Percentiles rank a stretch among this genome's conserved stretches.
phyloP scores from a whole-genome alignment of 2,113 vertebrate genomes.

The Todiramphus chloris region DNA sequence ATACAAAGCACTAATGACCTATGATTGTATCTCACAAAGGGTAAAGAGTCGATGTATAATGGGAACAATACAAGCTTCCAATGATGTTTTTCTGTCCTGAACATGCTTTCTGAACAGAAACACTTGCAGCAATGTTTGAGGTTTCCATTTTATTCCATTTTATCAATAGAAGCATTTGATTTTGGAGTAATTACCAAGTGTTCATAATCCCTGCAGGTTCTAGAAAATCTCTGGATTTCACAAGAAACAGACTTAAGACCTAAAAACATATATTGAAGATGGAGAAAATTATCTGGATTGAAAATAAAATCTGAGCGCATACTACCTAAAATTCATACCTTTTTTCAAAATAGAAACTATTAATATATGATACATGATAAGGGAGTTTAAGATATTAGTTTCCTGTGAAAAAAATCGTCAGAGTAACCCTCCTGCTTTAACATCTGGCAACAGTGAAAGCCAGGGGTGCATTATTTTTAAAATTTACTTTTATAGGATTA shows the following conservation, averaged over 20 bases:
- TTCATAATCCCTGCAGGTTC: background rate
- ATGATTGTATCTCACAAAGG: background rate
- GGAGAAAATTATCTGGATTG: background rate
- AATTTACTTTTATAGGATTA: background rate
- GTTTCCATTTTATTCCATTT: background rate
- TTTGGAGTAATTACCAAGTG: background rate
- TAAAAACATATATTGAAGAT: background rate
- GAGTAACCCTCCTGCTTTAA: background rate
- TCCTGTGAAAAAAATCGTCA: background rate
- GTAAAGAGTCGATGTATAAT: fast-evolving
- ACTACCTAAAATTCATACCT: background rate
- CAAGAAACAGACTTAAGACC: background rate
- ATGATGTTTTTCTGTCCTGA: background rate
- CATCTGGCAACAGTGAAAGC: background rate
- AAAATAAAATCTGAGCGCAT: background rate
- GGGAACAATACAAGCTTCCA: background rate
- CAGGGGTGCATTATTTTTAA: background rate
- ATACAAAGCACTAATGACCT: background rate
- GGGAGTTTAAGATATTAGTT: background rate
- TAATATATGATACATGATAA: fast-evolving
- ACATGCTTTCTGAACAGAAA: background rate
- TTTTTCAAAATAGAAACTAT: background rate
- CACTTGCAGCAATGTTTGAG: background rate
- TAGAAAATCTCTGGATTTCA: background rate
- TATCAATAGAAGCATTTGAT: background rate